Evolutionary conservation across 2,797 vertebrate species (phyloP), one percentile per base, ranked within the genome.

Genomic region (Geotria australis): DNA sequence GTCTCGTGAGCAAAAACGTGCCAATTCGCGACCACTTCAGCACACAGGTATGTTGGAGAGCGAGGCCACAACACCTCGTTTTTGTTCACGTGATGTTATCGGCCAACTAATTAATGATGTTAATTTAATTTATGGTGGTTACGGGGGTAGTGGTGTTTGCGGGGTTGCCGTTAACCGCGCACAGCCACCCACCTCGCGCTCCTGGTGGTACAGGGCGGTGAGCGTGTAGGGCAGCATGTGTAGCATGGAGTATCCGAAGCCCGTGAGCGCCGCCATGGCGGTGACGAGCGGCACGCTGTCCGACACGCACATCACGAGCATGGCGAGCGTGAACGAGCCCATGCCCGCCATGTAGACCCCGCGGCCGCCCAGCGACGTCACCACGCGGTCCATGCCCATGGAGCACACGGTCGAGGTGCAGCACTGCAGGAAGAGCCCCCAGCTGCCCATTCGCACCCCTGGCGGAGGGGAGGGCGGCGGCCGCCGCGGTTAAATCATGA

Each of bases 341-440:
- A 80, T 69, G 2, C 77, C 79, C 66, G 77, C 72, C 64, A 81
- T 58, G 60, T 79, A 83, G 56, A 84, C 70, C 0, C 64, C 62
- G 57, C 74, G 70, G 0, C 75, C 74, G 3, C 81, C 78, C 7
- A 81, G 71, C 2, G 59, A 66, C 62, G 71, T 71, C 65, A 83
- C 73, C 68, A 81, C 64, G 60, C 72, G 61, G 66, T 79, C 78
- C 75, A 84, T 82, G 62, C 73, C 64, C 61, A 73, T 60, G 1
- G 82, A 86, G 60, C 78, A 78, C 65, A 78, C 61, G 67, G 79
- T 68, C 24, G 79, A 79, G 12, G 72, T 78, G 64, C 74, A 68
- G 2, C 77, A 80, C 63, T 84, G 80, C 56, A 85, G 73, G 65
- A 86, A 82, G 46, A 86, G 78, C 3, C 81, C 81, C 66, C 85